Conservation (phyloP, 2,113 vertebrate genomes). For the Cololabis saira region DNA sequence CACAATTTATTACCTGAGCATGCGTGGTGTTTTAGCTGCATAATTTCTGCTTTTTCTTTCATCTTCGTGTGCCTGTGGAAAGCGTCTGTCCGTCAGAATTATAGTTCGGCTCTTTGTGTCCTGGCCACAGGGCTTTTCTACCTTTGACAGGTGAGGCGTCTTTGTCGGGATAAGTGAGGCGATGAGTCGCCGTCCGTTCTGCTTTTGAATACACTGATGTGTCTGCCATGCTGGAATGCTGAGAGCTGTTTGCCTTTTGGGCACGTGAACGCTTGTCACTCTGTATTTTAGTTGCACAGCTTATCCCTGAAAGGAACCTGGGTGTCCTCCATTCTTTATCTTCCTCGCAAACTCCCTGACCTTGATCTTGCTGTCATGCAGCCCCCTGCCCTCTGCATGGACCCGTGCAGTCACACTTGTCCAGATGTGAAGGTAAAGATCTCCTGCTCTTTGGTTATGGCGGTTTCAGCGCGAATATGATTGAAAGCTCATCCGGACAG, state of each 20-base stretch:
- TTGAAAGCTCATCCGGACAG: slow-evolving; percentile 2
- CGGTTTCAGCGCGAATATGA: background rate
- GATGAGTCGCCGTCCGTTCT: slow-evolving; percentile 42
- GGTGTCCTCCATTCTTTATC: slow-evolving; percentile 47
- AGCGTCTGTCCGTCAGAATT: slow-evolving; percentile 48
- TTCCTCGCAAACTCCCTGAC: slow-evolving; percentile 60
- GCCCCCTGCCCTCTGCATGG: slow-evolving; percentile 39
- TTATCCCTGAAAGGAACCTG: slow-evolving; percentile 60
- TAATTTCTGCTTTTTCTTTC: slow-evolving; percentile 14
- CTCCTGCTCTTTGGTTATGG: slow-evolving; percentile 3
- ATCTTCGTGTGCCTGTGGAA: slow-evolving; percentile 25
- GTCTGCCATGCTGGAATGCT: slow-evolving; percentile 71
- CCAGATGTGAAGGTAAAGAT: slow-evolving; percentile 7
- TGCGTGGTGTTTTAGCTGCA: background rate
- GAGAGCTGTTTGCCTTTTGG: slow-evolving; percentile 74
- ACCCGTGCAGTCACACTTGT: slow-evolving; percentile 37
- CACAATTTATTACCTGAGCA: background rate
- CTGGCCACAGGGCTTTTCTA: slow-evolving; percentile 63
- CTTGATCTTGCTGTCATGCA: slow-evolving; percentile 58
- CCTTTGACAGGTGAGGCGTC: slow-evolving; percentile 71
- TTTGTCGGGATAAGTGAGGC: slow-evolving; percentile 46
- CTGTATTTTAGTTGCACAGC: slow-evolving; percentile 50
- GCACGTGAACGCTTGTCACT: slow-evolving; percentile 69
- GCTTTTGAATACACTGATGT: slow-evolving; percentile 53
- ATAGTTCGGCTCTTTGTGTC: slow-evolving; percentile 42